phyloP scores from a whole-genome alignment of 2,797 vertebrate species.

The Peromyscus nudipes region DNA sequence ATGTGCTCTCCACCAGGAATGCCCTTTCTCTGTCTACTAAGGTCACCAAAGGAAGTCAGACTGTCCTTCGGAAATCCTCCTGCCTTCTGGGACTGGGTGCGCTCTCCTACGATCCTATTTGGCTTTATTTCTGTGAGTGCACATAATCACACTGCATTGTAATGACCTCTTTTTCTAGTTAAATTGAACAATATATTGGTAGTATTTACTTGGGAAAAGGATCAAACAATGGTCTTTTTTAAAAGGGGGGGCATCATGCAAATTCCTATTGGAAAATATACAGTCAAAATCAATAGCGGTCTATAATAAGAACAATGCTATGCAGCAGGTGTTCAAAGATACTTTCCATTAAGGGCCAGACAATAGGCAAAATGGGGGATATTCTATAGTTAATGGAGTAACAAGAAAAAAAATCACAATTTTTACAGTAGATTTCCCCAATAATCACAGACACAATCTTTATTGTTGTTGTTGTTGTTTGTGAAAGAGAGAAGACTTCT shows the following conservation, averaged over 20 bases:
- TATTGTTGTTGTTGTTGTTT: neutral
- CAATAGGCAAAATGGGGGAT: neutral
- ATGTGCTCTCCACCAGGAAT: conserved; percentile 11
- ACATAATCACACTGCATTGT: neutral
- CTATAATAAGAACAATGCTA: neutral
- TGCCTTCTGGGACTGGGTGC: neutral
- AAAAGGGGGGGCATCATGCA: neutral
- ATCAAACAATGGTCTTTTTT: conserved; percentile 4
- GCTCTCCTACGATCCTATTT: neutral
- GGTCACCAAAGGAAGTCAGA: neutral
- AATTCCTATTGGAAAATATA: conserved; percentile 15
- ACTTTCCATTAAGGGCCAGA: neutral
- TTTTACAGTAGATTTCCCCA: neutral
- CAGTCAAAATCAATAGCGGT: conserved; percentile 52
- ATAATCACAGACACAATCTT: neutral
- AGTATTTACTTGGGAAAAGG: neutral
- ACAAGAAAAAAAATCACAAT: neutral
- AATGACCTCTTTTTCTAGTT: neutral
- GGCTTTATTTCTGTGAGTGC: neutral
- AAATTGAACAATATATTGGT: neutral
- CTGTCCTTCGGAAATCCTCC: neutral
- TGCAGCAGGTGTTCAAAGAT: neutral
- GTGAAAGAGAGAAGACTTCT: conserved; percentile 27
- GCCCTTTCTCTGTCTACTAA: neutral
- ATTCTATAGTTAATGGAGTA: neutral